Conservation (phyloP, 2,113 vertebrate genomes). For the Philantomba maxwellii region DNA sequence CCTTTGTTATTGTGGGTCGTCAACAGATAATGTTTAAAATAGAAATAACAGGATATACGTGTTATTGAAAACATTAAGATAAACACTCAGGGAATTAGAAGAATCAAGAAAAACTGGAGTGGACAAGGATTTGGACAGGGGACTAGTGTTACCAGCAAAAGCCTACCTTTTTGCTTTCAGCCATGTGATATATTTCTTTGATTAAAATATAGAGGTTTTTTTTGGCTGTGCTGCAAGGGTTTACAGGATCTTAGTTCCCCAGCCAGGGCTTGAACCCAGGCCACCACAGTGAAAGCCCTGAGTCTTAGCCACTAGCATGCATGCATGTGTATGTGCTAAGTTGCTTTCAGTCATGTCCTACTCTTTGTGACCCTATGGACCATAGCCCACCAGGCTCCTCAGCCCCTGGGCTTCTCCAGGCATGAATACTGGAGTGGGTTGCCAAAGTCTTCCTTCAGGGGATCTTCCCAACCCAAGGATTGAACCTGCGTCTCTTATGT, state of each 20-base stretch:
- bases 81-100: neutral
- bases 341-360: neutral
- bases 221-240: neutral
- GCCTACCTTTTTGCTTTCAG: neutral
- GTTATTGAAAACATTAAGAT: neutral
- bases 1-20: neutral
- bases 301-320: neutral
- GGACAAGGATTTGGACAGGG: neutral
- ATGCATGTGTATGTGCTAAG: neutral
- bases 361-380: neutral
- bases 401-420: neutral
- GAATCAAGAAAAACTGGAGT: neutral
- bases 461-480: neutral
- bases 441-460: neutral
- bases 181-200: neutral
- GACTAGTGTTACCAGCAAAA: neutral
- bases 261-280: neutral
- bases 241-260: neutral
- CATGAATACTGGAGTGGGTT: neutral
- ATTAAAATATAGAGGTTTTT: neutral
- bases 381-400: neutral
- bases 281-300: neutral
- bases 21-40: neutral
- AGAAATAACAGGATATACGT: neutral
- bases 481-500: neutral